Evolutionary conservation across 2,888 invertebrate species (phyloP).

Genomic region (Meganola albula): DNA sequence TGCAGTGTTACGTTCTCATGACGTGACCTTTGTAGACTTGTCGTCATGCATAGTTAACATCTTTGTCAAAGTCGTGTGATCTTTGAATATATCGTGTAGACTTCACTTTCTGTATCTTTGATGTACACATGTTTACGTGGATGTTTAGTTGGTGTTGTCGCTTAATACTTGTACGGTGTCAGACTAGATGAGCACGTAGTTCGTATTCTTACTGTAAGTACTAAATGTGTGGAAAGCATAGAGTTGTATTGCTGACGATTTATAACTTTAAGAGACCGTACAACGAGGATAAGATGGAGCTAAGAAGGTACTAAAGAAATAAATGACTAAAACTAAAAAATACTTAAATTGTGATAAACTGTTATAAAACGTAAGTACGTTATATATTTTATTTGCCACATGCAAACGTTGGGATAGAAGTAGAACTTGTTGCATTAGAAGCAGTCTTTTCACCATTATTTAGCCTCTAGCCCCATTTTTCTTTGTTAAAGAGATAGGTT

Average conservation of each 20-base stretch:
- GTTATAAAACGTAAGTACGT: too few relatives aligned
- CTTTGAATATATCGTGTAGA: constrained; percentile 12
- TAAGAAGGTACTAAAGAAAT: too few relatives aligned
- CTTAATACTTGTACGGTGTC: constrained; percentile 55
- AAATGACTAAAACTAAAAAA: too few relatives aligned
- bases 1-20: too few relatives aligned
- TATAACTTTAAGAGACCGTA: constrained; percentile 40
- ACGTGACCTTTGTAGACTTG: neutral
- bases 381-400: too few relatives aligned
- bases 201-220: constrained; percentile 44
- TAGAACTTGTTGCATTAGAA: too few relatives aligned
- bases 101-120: too few relatives aligned
- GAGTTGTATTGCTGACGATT: constrained; percentile 32
- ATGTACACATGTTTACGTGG: constrained; percentile 34
- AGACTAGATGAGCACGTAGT: constrained; percentile 56
- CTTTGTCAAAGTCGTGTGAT: constrained; percentile 7
- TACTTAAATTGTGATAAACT: constrained; percentile 17
- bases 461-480: too few relatives aligned
- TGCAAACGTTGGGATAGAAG: too few relatives aligned
- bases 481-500: too few relatives aligned
- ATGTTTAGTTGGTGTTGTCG: constrained; percentile 74
- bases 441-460: too few relatives aligned
- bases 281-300: constrained; percentile 35
- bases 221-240: constrained; percentile 38
- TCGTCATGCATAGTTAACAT: too few relatives aligned